phyloP scores from a whole-genome alignment of 2,888 invertebrate genomes.

The Cheilosia vernalis region DNA sequence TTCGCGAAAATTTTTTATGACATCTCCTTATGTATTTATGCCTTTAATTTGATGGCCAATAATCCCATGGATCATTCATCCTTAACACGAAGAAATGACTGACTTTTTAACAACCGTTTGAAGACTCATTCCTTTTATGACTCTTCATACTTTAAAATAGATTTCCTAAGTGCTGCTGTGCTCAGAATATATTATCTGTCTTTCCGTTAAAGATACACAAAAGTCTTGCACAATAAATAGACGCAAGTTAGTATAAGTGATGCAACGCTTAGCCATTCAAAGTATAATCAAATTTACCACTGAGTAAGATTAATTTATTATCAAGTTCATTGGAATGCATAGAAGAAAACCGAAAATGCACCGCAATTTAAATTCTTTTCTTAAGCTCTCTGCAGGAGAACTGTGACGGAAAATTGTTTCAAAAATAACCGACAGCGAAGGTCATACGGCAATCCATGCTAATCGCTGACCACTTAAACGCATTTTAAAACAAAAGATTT shows the following conservation, averaged over 20 bases:
- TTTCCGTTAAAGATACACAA: background rate
- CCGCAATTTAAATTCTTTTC: slow-evolving; percentile 9
- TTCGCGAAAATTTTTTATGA: too few species aligned
- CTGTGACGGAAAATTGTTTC: slow-evolving; percentile 42
- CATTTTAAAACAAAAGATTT: slow-evolving; percentile 45
- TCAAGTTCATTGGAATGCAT: slow-evolving; percentile 4
- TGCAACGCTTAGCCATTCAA: background rate
- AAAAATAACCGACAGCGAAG: slow-evolving; percentile 34
- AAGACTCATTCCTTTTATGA: slow-evolving; percentile 21
- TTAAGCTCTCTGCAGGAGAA: slow-evolving; percentile 6
- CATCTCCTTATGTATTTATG: too few species aligned
- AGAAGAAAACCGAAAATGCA: slow-evolving; percentile 12
- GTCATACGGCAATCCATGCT: slow-evolving; percentile 46
- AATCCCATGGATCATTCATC: background rate
- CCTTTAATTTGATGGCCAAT: background rate
- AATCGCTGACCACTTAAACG: slow-evolving; percentile 32
- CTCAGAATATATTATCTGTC: slow-evolving; percentile 12
- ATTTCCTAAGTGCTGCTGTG: slow-evolving; percentile 22
- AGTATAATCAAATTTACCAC: background rate
- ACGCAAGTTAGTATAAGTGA: background rate
- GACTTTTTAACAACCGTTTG: slow-evolving; percentile 13
- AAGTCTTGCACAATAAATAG: background rate
- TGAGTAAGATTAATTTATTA: background rate
- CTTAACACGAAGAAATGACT: background rate
- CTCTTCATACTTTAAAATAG: slow-evolving; percentile 26